Evolutionary conservation across 2,113 vertebrate genomes (phyloP).

Genomic region (Hypomesus transpacificus): DNA sequence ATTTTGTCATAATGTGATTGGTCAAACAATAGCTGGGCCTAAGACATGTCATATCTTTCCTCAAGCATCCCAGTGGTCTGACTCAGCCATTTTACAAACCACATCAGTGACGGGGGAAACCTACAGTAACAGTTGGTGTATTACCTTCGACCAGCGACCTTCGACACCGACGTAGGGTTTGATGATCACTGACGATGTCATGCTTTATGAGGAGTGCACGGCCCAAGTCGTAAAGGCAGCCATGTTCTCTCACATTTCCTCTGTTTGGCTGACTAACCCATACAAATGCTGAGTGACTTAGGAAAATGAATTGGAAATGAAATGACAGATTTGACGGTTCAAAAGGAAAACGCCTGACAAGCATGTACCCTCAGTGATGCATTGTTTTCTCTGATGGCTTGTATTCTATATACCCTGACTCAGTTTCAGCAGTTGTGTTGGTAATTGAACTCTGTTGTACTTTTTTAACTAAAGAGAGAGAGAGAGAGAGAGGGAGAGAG

Average conservation of each 20-base stretch:
- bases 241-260: background rate
- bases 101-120: no score
- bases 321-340: background rate
- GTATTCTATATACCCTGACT: background rate
- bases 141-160: constrained; percentile 30
- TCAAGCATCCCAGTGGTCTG: no score
- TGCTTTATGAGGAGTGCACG: constrained; percentile 35
- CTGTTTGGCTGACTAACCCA: background rate
- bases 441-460: constrained; percentile 32
- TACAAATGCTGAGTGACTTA: background rate
- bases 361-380: no score
- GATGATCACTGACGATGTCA: constrained; percentile 38
- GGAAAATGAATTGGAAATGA: background rate
- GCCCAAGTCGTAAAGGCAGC: constrained; percentile 18
- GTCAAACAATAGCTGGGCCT: no score
- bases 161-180: constrained; percentile 30
- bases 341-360: no score
- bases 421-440: constrained; percentile 35
- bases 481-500: background rate
- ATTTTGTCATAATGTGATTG: no score
- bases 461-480: constrained; percentile 29
- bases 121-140: constrained; percentile 28
- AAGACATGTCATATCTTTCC: no score
- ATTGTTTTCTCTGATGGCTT: no score
- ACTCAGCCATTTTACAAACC: no score